Evolutionary conservation across 2,888 invertebrate genomes (phyloP).

Genomic region (Oconnorella tubifera): DNA sequence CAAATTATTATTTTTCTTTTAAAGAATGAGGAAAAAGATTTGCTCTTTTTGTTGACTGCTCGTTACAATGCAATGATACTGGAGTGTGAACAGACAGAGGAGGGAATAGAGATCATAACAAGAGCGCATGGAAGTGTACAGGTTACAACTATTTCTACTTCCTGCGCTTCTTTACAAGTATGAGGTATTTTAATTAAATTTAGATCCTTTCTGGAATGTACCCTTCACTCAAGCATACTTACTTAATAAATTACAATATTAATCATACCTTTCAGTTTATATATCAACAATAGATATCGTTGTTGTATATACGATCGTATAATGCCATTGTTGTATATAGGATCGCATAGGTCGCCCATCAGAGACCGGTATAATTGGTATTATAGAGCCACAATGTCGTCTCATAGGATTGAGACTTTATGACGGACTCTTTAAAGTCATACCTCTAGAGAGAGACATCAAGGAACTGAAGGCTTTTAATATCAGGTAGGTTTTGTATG

Average conservation of each 20-base stretch:
- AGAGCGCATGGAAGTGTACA: slow-evolving; percentile 94
- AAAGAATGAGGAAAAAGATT: slow-evolving; percentile 86
- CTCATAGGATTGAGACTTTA: slow-evolving; percentile 92
- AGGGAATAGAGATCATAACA: slow-evolving; percentile 84
- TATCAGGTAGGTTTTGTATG: slow-evolving; percentile 57
- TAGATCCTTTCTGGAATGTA: too few relatives aligned
- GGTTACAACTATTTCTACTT: too few relatives aligned
- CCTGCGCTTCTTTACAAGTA: too few relatives aligned
- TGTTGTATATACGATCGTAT: too few relatives aligned
- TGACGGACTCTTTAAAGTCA: slow-evolving; percentile 94
- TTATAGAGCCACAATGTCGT: slow-evolving; percentile 91
- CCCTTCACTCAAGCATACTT: too few relatives aligned
- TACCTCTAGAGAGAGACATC: slow-evolving; percentile 89
- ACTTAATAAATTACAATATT: too few relatives aligned
- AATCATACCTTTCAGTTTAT: too few relatives aligned
- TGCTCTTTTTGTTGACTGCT: slow-evolving; percentile 86
- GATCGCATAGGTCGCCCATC: slow-evolving; percentile 91
- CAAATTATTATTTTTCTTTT: too few relatives aligned
- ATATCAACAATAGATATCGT: too few relatives aligned
- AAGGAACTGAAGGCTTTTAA: slow-evolving; percentile 87
- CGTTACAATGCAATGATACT: slow-evolving; percentile 96
- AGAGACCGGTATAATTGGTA: slow-evolving; percentile 90
- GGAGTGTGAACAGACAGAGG: slow-evolving; percentile 71
- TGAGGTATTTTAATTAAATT: too few relatives aligned
- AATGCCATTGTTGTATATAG: too few relatives aligned